Percentiles rank a stretch among this genome's conserved stretches.
Conservation (phyloP, 2,888 invertebrate species). For the Scaptomyza polygonia region DNA sequence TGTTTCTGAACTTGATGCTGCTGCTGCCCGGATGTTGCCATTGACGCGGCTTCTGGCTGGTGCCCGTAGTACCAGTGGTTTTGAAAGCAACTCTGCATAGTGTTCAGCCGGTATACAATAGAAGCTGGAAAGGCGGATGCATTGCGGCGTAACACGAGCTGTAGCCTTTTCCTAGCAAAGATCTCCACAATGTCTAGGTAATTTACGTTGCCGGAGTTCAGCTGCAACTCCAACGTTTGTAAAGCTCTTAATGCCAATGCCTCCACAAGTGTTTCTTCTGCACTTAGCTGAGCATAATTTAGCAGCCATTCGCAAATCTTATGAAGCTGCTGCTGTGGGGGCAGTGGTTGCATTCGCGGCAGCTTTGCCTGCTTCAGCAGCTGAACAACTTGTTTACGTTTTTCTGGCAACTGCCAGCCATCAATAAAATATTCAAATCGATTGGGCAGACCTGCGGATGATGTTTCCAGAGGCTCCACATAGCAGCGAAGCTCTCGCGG, state of each 20-base stretch:
- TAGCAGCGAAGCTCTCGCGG: constrained; percentile 87
- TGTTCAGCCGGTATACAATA: constrained; percentile 70
- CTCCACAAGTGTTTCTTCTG: constrained; percentile 61
- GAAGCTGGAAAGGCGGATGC: constrained; percentile 47
- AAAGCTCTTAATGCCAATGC: constrained; percentile 73
- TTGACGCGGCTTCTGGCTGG: constrained; percentile 20
- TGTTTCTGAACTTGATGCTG: constrained; percentile 9
- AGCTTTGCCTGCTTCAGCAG: constrained; percentile 86
- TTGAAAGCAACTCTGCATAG: constrained; percentile 31
- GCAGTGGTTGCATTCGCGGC: constrained; percentile 48
- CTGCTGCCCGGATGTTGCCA: background rate
- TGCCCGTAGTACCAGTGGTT: constrained; percentile 55
- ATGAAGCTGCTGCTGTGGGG: constrained; percentile 16
- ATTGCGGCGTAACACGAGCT: constrained; percentile 30
- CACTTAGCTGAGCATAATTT: constrained; percentile 60
- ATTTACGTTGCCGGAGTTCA: constrained; percentile 49
- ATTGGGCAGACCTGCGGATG: constrained; percentile 86
- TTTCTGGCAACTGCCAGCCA: constrained; percentile 86
- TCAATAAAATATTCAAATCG: constrained; percentile 88
- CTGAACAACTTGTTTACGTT: constrained; percentile 85
- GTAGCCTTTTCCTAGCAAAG: constrained; percentile 67
- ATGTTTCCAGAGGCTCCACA: constrained; percentile 83
- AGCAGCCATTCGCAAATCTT: constrained; percentile 68
- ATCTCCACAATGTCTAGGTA: constrained; percentile 77
- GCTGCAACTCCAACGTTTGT: constrained; percentile 56